Evolutionary conservation across 2,888 invertebrate genomes (phyloP), one percentile per base, ranked within the genome.

Genomic region (Heterodera filipjevi): DNA sequence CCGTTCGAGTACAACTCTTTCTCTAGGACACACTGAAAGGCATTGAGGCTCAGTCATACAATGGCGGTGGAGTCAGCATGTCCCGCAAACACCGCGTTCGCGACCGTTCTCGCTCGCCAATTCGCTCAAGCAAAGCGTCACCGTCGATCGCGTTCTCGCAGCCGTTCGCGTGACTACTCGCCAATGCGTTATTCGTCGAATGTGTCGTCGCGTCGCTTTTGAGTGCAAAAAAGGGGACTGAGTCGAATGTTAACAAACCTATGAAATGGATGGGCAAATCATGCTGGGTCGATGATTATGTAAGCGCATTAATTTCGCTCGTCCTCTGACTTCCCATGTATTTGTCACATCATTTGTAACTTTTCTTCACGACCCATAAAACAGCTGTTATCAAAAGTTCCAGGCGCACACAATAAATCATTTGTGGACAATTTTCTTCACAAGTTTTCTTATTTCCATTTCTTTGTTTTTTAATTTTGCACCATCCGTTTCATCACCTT

Each of bases 1-100:
- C 32, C n/a, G n/a, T 71, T 71, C 33, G 27, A 39, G n/a, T n/a
- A n/a, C n/a, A n/a, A n/a, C n/a, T n/a, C n/a, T n/a, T n/a, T n/a
- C n/a, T n/a, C n/a, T 27, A 80, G 80, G 80, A 80, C 32, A 80
- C 80, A 22, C 79, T 80, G 66, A 80, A 80, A 35, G 80, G 80
- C 22, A 80, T 80, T 35, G 80, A 80, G 44, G 79, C 80, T 6
- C 81, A 80, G 49, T 80, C 80, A 10, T 80, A 80, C 75, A 79
- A 59, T 35, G 75, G 75, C 22, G 46, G 66, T 6, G 74, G 44
- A n/a, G 75, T 22, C 44, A 66, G 75, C 30, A 44, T 66, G 32
- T 80, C 80, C 16, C 79, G 80, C 27, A 80, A 80, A 35, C 80
- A 80, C 35, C 80, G 80, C 14, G 78, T 49, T 19, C 80, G 80